Conservation (phyloP, 1,140 invertebrate genomes). For the Drosophila bocki region DNA sequence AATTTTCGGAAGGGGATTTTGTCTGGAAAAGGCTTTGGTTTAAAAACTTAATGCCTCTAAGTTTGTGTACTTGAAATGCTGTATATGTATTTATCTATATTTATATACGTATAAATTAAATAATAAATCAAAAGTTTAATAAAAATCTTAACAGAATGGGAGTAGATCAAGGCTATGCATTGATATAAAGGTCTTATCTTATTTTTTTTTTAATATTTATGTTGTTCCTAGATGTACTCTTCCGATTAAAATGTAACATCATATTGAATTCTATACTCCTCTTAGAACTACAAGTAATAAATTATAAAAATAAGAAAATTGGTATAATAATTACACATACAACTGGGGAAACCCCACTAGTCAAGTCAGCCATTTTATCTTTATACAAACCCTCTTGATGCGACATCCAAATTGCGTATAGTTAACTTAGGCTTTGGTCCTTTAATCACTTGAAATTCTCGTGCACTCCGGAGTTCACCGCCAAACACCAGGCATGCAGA, state of each 20-base stretch:
- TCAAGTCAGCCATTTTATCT: background rate
- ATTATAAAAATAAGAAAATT: too few species aligned
- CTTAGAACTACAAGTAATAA: background rate
- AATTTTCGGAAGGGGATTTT: slow-evolving; percentile 25
- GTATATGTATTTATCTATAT: background rate
- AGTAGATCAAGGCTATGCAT: too few species aligned
- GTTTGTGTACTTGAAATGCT: background rate
- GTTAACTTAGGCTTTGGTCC: slow-evolving; percentile 15
- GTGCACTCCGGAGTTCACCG: slow-evolving; percentile 16
- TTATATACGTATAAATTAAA: too few species aligned
- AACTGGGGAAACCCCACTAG: background rate
- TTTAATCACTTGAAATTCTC: slow-evolving; percentile 39
- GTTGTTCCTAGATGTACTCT: too few species aligned
- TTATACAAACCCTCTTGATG: background rate
- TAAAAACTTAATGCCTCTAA: background rate
- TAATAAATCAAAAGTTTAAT: background rate
- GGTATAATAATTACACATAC: background rate
- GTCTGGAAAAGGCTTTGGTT: slow-evolving; percentile 2
- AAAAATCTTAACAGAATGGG: too few species aligned
- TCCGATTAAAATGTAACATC: background rate
- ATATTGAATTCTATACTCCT: background rate
- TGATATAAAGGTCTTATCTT: background rate
- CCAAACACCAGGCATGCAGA: slow-evolving; percentile 1
- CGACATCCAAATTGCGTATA: slow-evolving; percentile 8
- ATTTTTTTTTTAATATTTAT: background rate